These are phyloP conservation scores for Drosophila santomea DNA, from an alignment of 1,140 invertebrate genomes.

Conservation along the genomic window DNA sequence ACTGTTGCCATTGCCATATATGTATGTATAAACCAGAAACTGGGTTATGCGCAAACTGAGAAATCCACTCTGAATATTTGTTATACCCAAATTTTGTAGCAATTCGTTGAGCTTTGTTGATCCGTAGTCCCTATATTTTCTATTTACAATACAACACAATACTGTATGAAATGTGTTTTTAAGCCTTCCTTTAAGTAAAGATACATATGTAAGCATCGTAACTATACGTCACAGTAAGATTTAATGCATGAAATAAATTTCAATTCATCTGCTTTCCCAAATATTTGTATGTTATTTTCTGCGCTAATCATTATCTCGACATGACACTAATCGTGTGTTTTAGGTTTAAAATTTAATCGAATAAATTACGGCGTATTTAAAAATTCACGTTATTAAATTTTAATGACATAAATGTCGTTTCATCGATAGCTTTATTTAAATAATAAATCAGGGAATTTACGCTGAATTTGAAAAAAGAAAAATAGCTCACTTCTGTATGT, in stretches of 20 bases:
- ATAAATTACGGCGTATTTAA: too few species aligned
- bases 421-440: not conserved
- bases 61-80: conserved; percentile 36
- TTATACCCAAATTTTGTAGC: conserved; percentile 34
- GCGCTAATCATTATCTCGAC: too few species aligned
- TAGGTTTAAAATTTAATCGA: too few species aligned
- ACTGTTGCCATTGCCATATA: conserved; percentile 42
- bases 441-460: not conserved
- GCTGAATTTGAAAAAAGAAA: not conserved
- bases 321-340: too few species aligned
- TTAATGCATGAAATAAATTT: too few species aligned
- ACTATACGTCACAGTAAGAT: too few species aligned
- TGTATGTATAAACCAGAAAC: conserved; percentile 31
- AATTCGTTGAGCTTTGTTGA: conserved; percentile 21
- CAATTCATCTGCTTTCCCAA: too few species aligned
- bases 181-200: too few species aligned
- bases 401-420: not conserved
- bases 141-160: not conserved
- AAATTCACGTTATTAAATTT: too few species aligned
- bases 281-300: too few species aligned
- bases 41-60: conserved; percentile 46
- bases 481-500: too few species aligned
- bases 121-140: conserved; percentile 4
- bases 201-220: too few species aligned
- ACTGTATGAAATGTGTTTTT: not conserved